Evolutionary conservation across 2,888 invertebrate genomes (phyloP), one percentile per base, ranked within the genome.

Genomic region (Callimorpha dominula): DNA sequence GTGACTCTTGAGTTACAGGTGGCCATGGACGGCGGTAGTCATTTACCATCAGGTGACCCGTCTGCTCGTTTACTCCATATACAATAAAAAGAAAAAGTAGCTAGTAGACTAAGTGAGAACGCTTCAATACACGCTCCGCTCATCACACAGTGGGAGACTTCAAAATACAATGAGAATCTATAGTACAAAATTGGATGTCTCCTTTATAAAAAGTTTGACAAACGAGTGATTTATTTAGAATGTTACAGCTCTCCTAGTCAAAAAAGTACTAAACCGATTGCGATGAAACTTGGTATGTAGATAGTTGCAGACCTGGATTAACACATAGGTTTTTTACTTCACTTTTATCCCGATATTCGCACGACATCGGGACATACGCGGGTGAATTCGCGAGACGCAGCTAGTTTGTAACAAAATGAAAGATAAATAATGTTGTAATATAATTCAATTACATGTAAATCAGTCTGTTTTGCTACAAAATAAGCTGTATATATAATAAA

Each of bases 401-500:
- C 31, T 31, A 31, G 31, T 31, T 31, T 31, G 31, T 31, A 31
- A 31, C 2, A 31, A 0, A 67, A 66, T 17, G 40, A 62, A 50
- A 69, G 31, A 50, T 62, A 49, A 68, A 62, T 49, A 69, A 69
- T 50, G 17, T 69, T 62, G 31, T 20, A 54, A 66, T 46, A 65
- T 72, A 73, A 70, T 68, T 74, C 72, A 68, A 64, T 68, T 67
- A 31, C 17, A 68, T 68, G 31, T 63, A 64, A 72, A 64, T 64
- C 4, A 40, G 50, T 17, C 17, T 50, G 17, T 6, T 40, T 57
- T 46, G 12, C 9, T 68, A 2, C 31, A 31, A 31, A 31, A 31
- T 31, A 31, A 31, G 31, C 31, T 31, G 31, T 12, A 52, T n/a
- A 67, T 54, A 8, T 54, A n/a, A 54, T 50, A 50, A 54, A 0